Evolutionary conservation across 1,140 invertebrate species (phyloP), one percentile per base, ranked within the genome.

Genomic region (Plectrocnemia conspersa): DNA sequence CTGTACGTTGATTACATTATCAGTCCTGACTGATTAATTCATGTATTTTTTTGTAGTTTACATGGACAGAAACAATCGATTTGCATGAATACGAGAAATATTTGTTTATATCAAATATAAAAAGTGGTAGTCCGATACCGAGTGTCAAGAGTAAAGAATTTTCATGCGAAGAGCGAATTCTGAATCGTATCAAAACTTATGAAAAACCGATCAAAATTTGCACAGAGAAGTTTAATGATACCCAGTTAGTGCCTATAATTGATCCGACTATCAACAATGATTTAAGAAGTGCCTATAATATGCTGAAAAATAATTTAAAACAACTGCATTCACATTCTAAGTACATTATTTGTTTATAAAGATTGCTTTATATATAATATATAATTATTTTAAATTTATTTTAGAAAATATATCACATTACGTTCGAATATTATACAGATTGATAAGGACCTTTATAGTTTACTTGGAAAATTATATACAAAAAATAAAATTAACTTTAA

Each of bases 41-140:
- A 6, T 29, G 27, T 38, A 9, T 38, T 6, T 54, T 32, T 13
- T 59, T 59, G 52, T 27, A 61, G 58, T 16, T n/a, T 22, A 49
- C 40, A 1, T 61, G 58, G 58, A 54, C 33, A 6, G 58, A 61
- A 23, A 56, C 50, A 2, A 48, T 61, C 0, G 50, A 61, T 24
- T 27, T 41, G 19, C 23, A 16, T 11, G 35, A 56, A 21, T 21
- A 54, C 16, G 41, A 36, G 3, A 48, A 32, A 18, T 16, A 29
- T 15, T 33, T 47, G 18, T 45, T 50, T 3, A 19, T 38, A 2
- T 1, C 15, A 2, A 53, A 50, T 49, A 42, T 50, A 5, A 6
- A 10, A 5, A 38, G 35, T 5, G 18, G 18, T 38, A 38, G 18
- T 16, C 15, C 13, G 5, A 5, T 38, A 4, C 35, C 11, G n/a